Percentiles rank a stretch among this genome's conserved stretches.
Conservation (phyloP, 2,797 vertebrate genomes). For the Erpetoichthys calabaricus region DNA sequence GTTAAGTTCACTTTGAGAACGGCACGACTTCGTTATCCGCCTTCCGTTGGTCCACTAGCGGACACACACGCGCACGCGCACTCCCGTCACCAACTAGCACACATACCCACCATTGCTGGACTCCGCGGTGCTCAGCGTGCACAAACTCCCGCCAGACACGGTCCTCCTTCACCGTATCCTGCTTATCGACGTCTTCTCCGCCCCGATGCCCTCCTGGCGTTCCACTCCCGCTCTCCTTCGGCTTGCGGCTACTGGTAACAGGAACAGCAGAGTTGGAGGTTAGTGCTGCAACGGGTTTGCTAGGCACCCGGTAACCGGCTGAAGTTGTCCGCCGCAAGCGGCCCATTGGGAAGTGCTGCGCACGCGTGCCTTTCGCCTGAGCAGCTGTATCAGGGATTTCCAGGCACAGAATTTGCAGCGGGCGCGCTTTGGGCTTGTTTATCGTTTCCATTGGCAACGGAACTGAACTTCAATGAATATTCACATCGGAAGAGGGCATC, state of each 20-base stretch:
- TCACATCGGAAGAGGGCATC: too few species aligned
- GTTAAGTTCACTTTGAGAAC: too few species aligned
- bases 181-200: conserved; percentile 13
- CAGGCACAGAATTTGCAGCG: too few species aligned
- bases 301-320: conserved; percentile 39
- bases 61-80: not conserved
- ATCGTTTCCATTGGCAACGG: too few species aligned
- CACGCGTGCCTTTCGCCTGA: too few species aligned
- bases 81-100: too few species aligned
- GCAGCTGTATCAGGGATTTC: too few species aligned
- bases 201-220: not conserved
- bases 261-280: conserved; percentile 20
- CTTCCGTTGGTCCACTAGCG: too few species aligned
- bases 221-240: not conserved
- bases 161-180: conserved; percentile 43
- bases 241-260: not conserved
- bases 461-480: too few species aligned
- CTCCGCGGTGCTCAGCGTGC: conserved; percentile 36
- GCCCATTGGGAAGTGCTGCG: too few species aligned
- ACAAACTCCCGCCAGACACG: conserved; percentile 52
- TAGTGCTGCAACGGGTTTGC: conserved; percentile 17
- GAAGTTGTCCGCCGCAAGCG: conserved; percentile 33
- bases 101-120: conserved; percentile 46
- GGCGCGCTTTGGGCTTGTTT: too few species aligned
- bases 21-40: too few species aligned